phyloP scores from a whole-genome alignment of 2,113 vertebrate species.

The Oryzias curvinotus region DNA sequence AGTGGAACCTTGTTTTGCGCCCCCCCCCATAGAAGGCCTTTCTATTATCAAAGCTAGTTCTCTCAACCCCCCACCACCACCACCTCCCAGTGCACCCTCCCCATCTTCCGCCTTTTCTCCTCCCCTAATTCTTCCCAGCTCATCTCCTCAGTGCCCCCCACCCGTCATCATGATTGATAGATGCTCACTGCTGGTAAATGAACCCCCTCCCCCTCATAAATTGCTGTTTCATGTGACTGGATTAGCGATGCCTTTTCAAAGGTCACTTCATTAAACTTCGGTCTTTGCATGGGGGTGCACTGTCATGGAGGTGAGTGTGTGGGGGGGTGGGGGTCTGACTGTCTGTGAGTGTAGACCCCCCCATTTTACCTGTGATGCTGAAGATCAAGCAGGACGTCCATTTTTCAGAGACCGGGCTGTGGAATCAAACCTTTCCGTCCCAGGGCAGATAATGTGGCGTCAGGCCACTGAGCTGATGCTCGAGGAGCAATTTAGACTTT shows the following conservation, averaged over 20 bases:
- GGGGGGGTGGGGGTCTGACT: slow-evolving; percentile 14
- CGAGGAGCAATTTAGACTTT: too few relatives aligned
- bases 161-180: slow-evolving; percentile 76
- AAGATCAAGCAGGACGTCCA: too few relatives aligned
- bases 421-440: too few relatives aligned
- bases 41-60: too few relatives aligned
- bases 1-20: too few relatives aligned
- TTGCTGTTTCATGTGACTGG: slow-evolving; percentile 75
- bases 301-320: slow-evolving; percentile 2
- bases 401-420: too few relatives aligned
- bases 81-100: slow-evolving; percentile 45
- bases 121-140: slow-evolving; percentile 46
- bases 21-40: too few relatives aligned
- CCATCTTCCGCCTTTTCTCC: slow-evolving; percentile 38
- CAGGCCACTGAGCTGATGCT: too few relatives aligned
- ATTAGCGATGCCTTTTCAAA: slow-evolving; percentile 75
- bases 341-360: too few relatives aligned
- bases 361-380: too few relatives aligned
- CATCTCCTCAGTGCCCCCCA: slow-evolving; percentile 56
- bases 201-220: slow-evolving; percentile 73
- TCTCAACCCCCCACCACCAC: slow-evolving; percentile 27
- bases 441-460: too few relatives aligned
- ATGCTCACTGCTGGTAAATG: slow-evolving; percentile 71
- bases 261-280: slow-evolving; percentile 72
- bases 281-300: slow-evolving; percentile 25